phyloP scores from a whole-genome alignment of 2,113 vertebrate species.

The Eupsittula cactorum region DNA sequence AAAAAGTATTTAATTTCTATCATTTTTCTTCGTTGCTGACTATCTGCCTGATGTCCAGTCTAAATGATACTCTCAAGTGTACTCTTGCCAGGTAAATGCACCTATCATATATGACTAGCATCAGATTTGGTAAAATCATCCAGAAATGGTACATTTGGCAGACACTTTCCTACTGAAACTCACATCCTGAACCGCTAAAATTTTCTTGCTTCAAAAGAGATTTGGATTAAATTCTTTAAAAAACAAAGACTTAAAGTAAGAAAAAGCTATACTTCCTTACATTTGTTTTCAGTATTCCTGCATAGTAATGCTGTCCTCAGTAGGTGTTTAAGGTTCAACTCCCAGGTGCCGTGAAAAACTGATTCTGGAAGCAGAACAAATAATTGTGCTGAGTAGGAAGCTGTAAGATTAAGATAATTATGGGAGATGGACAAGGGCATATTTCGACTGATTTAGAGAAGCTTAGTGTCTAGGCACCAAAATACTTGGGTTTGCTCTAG shows the following conservation, averaged over 20 bases:
- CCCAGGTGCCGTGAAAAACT: not conserved
- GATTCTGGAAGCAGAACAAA: not conserved
- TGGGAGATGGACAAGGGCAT: not conserved
- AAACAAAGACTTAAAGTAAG: not conserved
- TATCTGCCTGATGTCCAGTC: not conserved
- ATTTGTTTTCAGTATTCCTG: not conserved
- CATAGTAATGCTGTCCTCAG: not conserved
- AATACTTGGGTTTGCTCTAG: not conserved
- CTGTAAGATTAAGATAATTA: not conserved
- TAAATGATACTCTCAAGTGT: conserved; percentile 81
- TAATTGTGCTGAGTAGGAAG: not conserved
- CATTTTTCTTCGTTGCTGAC: not conserved
- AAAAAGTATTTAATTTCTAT: not conserved
- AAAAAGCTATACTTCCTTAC: not conserved
- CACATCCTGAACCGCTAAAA: not conserved
- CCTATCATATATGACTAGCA: not conserved
- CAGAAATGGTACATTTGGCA: not conserved
- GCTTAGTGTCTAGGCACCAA: not conserved
- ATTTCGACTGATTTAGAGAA: not conserved
- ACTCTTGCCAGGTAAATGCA: not conserved
- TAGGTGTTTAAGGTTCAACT: not conserved
- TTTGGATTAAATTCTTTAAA: not conserved
- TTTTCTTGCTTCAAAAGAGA: not conserved
- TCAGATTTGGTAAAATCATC: not conserved
- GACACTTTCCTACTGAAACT: not conserved